Conservation (phyloP, 2,113 vertebrate species). For the Natator depressus region DNA sequence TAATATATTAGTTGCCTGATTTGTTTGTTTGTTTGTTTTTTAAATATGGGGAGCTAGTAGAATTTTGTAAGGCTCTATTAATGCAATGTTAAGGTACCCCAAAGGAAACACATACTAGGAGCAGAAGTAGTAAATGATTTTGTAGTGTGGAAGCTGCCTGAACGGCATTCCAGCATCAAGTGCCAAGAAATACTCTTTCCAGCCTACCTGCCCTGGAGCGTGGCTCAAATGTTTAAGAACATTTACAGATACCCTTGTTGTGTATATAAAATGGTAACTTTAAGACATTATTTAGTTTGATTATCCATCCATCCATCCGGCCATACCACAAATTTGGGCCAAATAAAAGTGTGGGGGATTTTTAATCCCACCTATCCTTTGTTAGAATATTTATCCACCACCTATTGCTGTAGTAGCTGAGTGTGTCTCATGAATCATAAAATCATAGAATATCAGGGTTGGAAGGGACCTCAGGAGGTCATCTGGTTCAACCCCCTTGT, state of each 20-base stretch:
- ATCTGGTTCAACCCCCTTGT: no score
- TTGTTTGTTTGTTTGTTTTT: no score
- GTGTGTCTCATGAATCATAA: no score
- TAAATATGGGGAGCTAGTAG: background rate
- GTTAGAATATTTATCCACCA: background rate
- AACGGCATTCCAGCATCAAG: no score
- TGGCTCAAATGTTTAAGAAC: no score
- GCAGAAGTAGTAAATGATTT: background rate
- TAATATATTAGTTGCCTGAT: no score
- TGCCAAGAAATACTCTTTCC: background rate
- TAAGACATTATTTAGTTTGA: background rate
- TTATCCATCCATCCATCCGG: background rate
- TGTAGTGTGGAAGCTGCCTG: background rate
- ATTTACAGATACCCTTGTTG: background rate
- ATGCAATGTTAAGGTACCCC: background rate
- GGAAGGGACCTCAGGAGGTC: no score
- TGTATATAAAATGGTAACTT: background rate
- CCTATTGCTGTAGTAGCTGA: background rate
- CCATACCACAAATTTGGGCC: background rate
- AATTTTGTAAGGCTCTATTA: background rate
- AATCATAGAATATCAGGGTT: no score
- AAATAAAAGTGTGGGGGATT: background rate
- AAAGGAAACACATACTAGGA: background rate
- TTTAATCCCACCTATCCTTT: background rate
- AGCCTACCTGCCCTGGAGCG: background rate